Conservation (phyloP, 1,140 invertebrate species). For the Calephelis virginiensis region DNA sequence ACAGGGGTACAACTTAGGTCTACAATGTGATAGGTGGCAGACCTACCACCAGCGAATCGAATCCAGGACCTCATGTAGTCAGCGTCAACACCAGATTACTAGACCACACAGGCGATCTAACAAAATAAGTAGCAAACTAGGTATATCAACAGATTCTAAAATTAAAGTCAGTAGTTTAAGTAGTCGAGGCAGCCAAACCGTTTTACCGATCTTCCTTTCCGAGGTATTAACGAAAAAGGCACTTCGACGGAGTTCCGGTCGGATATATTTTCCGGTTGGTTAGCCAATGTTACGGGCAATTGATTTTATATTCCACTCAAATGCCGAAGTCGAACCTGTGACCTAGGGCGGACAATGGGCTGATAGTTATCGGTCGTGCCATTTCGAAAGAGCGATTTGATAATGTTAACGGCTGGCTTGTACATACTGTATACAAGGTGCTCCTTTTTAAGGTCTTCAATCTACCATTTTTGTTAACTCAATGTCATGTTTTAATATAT, state of each 20-base stretch:
- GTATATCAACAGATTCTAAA: too few species aligned
- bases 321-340: conserved; percentile 56
- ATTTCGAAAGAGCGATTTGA: conserved; percentile 63
- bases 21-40: too few species aligned
- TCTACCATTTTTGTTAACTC: too few species aligned
- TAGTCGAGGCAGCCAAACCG: conserved; percentile 24
- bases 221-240: conserved; percentile 55
- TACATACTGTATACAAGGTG: conserved; percentile 34
- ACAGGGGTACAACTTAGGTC: too few species aligned
- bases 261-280: conserved; percentile 72
- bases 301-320: conserved; percentile 63
- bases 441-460: conserved; percentile 13
- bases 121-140: too few species aligned
- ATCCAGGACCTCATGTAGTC: too few species aligned
- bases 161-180: conserved; percentile 14
- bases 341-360: conserved; percentile 50
- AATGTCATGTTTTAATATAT: too few species aligned
- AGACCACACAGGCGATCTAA: too few species aligned
- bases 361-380: conserved; percentile 64
- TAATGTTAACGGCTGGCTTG: conserved; percentile 60
- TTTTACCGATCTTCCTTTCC: conserved; percentile 34
- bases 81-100: too few species aligned
- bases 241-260: conserved; percentile 42
- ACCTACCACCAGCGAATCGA: too few species aligned
- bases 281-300: conserved; percentile 70